A percentile compares a stretch with the other conserved stretches of the same genome.
Evolutionary conservation across 2,888 invertebrate genomes (phyloP).

Genomic region (Zygogramma bicolorata): DNA sequence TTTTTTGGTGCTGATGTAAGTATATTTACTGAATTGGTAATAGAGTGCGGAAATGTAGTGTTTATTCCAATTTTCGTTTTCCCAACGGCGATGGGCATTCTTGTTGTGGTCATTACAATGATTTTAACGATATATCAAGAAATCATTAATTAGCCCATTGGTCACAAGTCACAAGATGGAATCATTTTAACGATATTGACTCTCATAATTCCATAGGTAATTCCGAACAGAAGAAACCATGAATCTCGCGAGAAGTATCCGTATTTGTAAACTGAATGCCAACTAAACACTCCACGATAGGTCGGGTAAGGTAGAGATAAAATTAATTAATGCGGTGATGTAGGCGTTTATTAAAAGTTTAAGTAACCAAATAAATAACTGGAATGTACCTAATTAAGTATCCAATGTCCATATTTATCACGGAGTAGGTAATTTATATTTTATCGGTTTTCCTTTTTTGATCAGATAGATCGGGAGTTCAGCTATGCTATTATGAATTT

Average conservation of each 20-base stretch:
- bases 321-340: neutral
- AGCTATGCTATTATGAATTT: neutral
- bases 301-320: slow-evolving; percentile 1
- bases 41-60: too few relatives aligned
- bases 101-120: too few relatives aligned
- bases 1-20: too few relatives aligned
- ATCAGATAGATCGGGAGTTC: neutral
- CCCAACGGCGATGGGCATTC: too few relatives aligned
- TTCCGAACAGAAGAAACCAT: neutral
- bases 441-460: neutral
- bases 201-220: neutral
- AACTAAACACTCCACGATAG: neutral
- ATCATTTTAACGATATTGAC: neutral
- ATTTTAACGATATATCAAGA: too few relatives aligned
- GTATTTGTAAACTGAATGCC: neutral
- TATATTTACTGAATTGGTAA: too few relatives aligned
- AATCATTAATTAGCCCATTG: too few relatives aligned
- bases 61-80: too few relatives aligned
- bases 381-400: neutral
- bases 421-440: neutral
- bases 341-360: neutral
- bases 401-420: neutral
- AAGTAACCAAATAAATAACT: neutral
- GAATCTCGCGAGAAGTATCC: neutral
- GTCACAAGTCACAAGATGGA: neutral